Evolutionary conservation across 2,797 vertebrate species (phyloP).

Genomic region (Syngnathus acus): DNA sequence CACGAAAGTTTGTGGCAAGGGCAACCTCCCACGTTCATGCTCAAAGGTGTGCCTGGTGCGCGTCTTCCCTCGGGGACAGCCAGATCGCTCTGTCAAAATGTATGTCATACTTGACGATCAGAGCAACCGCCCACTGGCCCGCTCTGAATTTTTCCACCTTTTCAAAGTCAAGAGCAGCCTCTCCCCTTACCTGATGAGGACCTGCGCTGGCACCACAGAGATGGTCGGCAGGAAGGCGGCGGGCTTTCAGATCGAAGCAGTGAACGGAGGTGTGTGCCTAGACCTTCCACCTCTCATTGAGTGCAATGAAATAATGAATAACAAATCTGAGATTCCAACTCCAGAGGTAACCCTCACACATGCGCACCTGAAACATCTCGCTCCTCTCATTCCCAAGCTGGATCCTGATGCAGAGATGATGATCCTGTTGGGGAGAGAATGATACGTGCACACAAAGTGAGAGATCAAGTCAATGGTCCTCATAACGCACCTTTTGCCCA

Average conservation of each 20-base stretch:
- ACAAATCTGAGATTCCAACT: slow-evolving; percentile 13
- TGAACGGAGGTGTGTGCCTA: background rate
- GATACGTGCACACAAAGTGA: background rate
- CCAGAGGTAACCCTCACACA: slow-evolving; percentile 9
- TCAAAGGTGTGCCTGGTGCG: background rate
- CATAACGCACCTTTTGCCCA: slow-evolving; percentile 1
- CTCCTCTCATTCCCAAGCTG: slow-evolving; percentile 16
- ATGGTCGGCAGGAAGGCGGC: background rate
- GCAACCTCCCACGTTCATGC: no score
- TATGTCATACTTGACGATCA: background rate
- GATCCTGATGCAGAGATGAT: slow-evolving; percentile 3
- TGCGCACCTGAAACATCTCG: slow-evolving; percentile 11
- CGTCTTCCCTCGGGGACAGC: no score
- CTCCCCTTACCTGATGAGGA: background rate
- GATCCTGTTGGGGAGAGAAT: background rate
- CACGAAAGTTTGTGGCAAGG: no score
- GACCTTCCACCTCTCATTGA: background rate
- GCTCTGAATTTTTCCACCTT: background rate
- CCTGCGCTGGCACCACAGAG: background rate
- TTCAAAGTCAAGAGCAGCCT: background rate
- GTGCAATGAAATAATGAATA: background rate
- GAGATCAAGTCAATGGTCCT: background rate
- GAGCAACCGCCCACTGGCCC: background rate
- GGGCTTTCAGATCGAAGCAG: background rate
- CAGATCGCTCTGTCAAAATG: background rate